Evolutionary conservation across 1,140 invertebrate species (phyloP).

Genomic region (Polypedilum vanderplanki): DNA sequence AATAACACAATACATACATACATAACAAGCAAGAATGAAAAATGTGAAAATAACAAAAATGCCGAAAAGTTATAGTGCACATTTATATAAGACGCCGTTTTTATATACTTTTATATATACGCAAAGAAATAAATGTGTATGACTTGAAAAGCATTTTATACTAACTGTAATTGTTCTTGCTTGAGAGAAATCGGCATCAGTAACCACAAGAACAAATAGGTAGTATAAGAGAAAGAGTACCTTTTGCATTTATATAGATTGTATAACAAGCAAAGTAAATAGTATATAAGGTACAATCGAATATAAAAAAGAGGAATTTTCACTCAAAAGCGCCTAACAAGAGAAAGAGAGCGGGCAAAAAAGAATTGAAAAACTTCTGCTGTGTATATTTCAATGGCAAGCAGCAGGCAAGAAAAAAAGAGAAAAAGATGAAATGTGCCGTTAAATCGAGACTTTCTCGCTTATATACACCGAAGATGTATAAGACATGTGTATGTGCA

Average conservation of each 20-base stretch:
- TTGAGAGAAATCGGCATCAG: not conserved
- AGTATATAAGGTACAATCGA: not conserved
- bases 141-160: not conserved
- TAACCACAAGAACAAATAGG: not conserved
- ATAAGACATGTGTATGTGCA: not conserved
- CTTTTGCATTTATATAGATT: conserved; percentile 1
- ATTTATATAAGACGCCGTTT: not conserved
- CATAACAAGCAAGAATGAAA: not conserved
- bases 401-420: too few species aligned
- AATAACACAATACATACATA: too few species aligned
- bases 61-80: not conserved
- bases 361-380: not conserved
- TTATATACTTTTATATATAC: not conserved
- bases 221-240: too few species aligned
- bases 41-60: conserved; percentile 14
- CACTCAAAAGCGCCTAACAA: not conserved
- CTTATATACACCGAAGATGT: too few species aligned
- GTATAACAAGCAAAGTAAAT: not conserved
- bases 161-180: conserved; percentile 11
- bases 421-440: too few species aligned
- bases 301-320: not conserved
- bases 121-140: not conserved
- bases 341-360: not conserved
- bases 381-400: not conserved
- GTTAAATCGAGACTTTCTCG: not conserved